Evolutionary conservation across 2,113 vertebrate species (phyloP), one percentile per base, ranked within the genome.

Genomic region (Ageneiosus marmoratus): DNA sequence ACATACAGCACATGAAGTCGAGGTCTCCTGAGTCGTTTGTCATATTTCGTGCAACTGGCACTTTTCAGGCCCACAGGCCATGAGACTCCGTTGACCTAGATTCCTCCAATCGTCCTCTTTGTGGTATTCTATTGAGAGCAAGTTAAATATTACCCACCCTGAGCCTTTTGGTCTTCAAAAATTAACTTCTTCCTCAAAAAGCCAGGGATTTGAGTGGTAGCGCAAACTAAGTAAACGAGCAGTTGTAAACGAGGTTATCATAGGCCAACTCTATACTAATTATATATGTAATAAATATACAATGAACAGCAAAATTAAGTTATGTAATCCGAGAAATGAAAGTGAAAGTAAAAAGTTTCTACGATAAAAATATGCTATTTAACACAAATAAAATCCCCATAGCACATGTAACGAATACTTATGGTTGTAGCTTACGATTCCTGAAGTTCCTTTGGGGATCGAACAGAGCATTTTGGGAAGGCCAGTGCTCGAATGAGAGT

Each of bases 181-280:
- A 97, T 97, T 98, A 98, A 97, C 96, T 93, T 89, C 79, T 87
- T 86, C 86, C 85, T 89, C 85, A 90, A 86, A 91, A 90, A 85
- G 85, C 76, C 65, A 78, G 88, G 90, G 81, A 82, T 90, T 89
- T 48, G 34, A 22, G 37, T 65, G 46, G 22, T 55, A 27, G 15
- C 9, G 50, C 37, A 34, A 77, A 46, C n/a, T 29, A 60, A 58
- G 55, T 37, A 72, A 81, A n/a, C n/a, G n/a, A 56, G 24, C n/a
- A 46, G 46, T 77, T 55, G 60, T 16, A 67, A 44, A 79, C 77
- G 27, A 56, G 73, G 50, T 75, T 53, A 55, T 75, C 73, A 76
- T 37, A 76, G 73, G 73, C 50, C 50, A 76, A 55, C 18, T 37
- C 50, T 24, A 76, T 76, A 55, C 16, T 53, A 22, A 53, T 55